Conservation (phyloP, 2,888 invertebrate species). For the Geotrupes spiniger region DNA sequence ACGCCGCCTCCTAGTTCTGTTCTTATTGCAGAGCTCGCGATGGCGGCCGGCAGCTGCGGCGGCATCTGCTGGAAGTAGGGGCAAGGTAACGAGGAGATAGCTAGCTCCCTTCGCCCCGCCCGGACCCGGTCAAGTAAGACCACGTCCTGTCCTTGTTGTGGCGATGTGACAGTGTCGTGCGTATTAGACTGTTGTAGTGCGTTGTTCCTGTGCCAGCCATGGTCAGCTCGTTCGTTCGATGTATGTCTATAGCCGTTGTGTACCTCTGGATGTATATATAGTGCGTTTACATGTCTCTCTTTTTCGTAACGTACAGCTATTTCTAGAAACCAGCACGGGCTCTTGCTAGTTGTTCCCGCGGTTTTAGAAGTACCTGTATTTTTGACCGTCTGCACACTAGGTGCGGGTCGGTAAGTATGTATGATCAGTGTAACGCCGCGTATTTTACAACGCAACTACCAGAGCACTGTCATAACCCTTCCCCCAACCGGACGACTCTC, state of each 20-base stretch:
- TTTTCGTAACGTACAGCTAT: conserved; percentile 26
- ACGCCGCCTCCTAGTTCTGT: conserved; percentile 58
- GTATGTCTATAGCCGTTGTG: conserved; percentile 50
- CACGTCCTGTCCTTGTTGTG: conserved; percentile 51
- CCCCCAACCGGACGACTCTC: background rate
- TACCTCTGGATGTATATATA: conserved; percentile 33
- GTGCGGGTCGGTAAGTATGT: conserved; percentile 34
- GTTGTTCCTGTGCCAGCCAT: conserved; percentile 47
- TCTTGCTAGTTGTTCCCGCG: conserved; percentile 21
- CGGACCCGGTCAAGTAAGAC: conserved; percentile 52
- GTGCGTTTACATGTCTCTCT: conserved; percentile 24
- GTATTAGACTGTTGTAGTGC: conserved; percentile 48
- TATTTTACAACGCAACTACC: conserved; percentile 47
- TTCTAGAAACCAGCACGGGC: conserved; percentile 29
- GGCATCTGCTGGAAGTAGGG: conserved; percentile 63
- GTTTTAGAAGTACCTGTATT: conserved; percentile 38
- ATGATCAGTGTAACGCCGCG: conserved; percentile 31
- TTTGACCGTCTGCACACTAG: conserved; percentile 36
- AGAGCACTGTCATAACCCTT: conserved; percentile 46
- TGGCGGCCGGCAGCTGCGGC: conserved; percentile 53
- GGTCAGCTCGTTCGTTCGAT: conserved; percentile 52
- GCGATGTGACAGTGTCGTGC: conserved; percentile 51
- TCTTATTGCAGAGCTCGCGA: conserved; percentile 60
- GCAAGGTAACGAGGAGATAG: conserved; percentile 63
- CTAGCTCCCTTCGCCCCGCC: conserved; percentile 53